A percentile compares a stretch with the other conserved stretches of the same genome.
Evolutionary conservation across 2,113 vertebrate species (phyloP).

Genomic region (rat (Rattus norvegicus)): GRCr8 NC_086026.1:110935501-110936000

Average conservation of each 20-base stretch:
- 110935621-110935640: conserved; percentile 34
- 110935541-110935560: not conserved
- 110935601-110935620: not conserved
- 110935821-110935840: not conserved
- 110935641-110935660: not conserved
- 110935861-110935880: conserved; percentile 13
- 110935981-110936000: too few relatives aligned
- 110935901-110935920: not conserved
- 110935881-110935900: conserved; percentile 41
- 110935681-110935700: conserved; percentile 13
- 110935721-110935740: not conserved
- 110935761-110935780: not conserved
- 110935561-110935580: conserved; percentile 4
- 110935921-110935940: not conserved
- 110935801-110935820: not conserved
- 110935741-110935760: not conserved
- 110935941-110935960: too few relatives aligned
- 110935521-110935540: conserved; percentile 1
- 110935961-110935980: too few relatives aligned
- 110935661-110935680: not conserved
- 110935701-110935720: not conserved
- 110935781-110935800: not conserved
- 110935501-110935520: conserved; percentile 7
- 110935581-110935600: not conserved
- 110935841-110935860: not conserved